These are phyloP conservation scores for Heliconius himera DNA, from an alignment of 1,140 invertebrate genomes.

Conservation along the genomic window DNA sequence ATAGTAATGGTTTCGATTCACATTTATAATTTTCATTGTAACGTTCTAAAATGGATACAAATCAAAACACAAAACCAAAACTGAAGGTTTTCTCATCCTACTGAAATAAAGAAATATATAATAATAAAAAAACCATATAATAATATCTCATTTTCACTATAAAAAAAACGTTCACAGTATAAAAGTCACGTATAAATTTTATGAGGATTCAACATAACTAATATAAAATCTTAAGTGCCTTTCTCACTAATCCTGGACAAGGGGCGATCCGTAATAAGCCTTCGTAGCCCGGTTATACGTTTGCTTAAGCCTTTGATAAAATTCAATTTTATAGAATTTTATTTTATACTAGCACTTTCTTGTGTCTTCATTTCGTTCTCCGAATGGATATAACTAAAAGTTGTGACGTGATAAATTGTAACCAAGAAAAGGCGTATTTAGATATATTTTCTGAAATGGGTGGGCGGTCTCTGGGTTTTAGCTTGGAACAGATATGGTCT, in stretches of 20 bases:
- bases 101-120: not conserved
- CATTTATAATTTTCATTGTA: too few relatives aligned
- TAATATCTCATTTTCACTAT: not conserved
- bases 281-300: slow-evolving; percentile 15
- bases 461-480: too few relatives aligned
- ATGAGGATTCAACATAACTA: slow-evolving; percentile 31
- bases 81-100: too few relatives aligned
- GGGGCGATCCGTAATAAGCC: slow-evolving; percentile 35
- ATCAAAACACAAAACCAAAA: too few relatives aligned
- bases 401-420: too few relatives aligned
- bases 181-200: slow-evolving; percentile 35
- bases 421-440: too few relatives aligned
- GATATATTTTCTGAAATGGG: too few relatives aligned
- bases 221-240: slow-evolving; percentile 46
- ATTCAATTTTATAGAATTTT: not conserved
- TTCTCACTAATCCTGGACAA: slow-evolving; percentile 42
- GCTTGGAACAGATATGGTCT: too few relatives aligned
- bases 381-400: not conserved
- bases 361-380: not conserved
- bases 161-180: slow-evolving; percentile 13
- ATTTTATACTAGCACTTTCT: not conserved
- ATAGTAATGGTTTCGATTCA: too few relatives aligned
- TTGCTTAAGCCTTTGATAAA: slow-evolving; percentile 17
- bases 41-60: too few relatives aligned
- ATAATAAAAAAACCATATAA: not conserved